Base-by-base conservation (phyloP, 2,113 vertebrate genomes). In the Cygnus buccinator region DNA sequence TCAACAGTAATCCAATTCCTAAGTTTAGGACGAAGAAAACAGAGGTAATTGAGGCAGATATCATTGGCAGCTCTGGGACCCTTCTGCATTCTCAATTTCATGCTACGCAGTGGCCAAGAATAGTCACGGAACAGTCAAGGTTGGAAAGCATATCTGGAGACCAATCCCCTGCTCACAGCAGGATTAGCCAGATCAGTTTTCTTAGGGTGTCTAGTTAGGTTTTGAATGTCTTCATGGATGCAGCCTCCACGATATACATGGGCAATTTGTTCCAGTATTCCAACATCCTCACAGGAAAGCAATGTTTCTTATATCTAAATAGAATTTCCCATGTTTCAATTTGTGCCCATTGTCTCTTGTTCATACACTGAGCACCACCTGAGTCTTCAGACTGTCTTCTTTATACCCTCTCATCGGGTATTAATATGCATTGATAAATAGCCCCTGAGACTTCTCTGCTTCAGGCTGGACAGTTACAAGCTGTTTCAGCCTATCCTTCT, bases 81-180 rank as follows among this genome's bases (percentile, higher is more conserved):
- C 5, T 74, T 46, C 41, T 63, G 31, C 10, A 21, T 41, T 10
- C 26, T 67, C 58, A 72, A 13, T 46, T 57, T 46, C 31, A 57
- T 8, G 29, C 28, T 59, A 62, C 4, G 35, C 5, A 43, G 23
- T 11, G 13, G 18, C 50, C 31, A 67, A 43, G 58, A 61, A 81
- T 0, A 48, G n/a, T 23, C 50, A 59, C 2, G 33, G 48, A 73
- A 37, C 8, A 67, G 23, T 29, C 7, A 28, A 0, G 28, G 9
- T 13, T 46, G 25, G 14, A 46, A 83, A 18, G 4, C 7, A 0
- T 23, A 48, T 61, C 28, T 72, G 28, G 54, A 82, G 20, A 77
- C 11, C 37, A 59, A 41, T 11, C 22, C 8, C 6, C 26, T 39
- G 20, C 35, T 63, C 35, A 73, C 14, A 89, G 28, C 12, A 73